Conservation (phyloP, 2,888 invertebrate species). For the Dendrolimus pini region DNA sequence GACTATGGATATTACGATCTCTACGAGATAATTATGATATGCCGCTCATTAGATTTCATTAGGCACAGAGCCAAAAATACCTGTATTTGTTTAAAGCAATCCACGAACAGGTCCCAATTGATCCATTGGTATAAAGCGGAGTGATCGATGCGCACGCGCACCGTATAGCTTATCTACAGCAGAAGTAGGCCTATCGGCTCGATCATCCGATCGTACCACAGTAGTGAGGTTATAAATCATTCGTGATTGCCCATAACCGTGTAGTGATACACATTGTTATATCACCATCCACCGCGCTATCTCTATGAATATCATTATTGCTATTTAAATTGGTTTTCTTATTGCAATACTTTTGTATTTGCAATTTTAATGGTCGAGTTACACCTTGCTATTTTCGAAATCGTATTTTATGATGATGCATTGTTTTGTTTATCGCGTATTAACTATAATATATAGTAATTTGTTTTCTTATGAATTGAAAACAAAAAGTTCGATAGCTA, state of each 20-base stretch:
- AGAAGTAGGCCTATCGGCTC: slow-evolving; percentile 38
- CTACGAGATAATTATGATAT: no score
- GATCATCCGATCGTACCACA: slow-evolving; percentile 35
- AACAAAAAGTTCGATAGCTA: no score
- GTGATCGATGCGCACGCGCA: slow-evolving; percentile 37
- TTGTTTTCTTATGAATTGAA: no score
- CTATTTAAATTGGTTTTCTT: slow-evolving; percentile 6
- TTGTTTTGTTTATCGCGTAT: no score
- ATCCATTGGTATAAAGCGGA: slow-evolving; percentile 5
- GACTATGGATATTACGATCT: no score
- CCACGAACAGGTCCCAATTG: not conserved
- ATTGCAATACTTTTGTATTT: not conserved
- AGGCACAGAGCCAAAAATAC: not conserved
- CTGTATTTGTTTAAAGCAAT: not conserved
- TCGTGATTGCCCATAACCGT: slow-evolving; percentile 49
- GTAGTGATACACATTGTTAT: slow-evolving; percentile 51
- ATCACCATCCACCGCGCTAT: slow-evolving; percentile 28
- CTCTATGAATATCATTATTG: slow-evolving; percentile 3
- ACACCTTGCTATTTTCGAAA: not conserved
- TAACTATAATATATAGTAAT: no score
- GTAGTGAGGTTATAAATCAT: slow-evolving; percentile 57
- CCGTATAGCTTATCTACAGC: not conserved
- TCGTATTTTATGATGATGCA: not conserved
- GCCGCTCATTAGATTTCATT: no score
- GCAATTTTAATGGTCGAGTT: not conserved